phyloP scores from a whole-genome alignment of 23 tunicate genomes.

The Oikopleura dioica region DNA sequence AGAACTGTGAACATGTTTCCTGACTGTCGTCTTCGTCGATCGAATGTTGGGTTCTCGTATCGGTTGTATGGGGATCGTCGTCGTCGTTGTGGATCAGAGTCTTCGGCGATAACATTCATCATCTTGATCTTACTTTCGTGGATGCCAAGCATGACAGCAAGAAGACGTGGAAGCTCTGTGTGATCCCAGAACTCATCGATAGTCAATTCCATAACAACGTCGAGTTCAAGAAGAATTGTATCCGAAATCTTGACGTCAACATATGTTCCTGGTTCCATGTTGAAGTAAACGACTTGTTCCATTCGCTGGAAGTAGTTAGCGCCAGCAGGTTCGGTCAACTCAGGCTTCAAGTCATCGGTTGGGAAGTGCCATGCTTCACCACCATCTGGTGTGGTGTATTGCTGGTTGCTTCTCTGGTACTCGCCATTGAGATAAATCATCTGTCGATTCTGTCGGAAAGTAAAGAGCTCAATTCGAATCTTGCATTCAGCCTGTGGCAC shows the following conservation, averaged over 20 bases:
- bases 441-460: conserved; percentile 8
- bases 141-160: conserved; percentile 4
- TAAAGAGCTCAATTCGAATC: not conserved
- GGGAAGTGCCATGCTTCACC: conserved; percentile 3
- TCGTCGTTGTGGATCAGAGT: not conserved
- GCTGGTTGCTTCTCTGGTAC: not conserved
- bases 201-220: conserved; percentile 3
- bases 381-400: not conserved
- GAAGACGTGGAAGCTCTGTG: not conserved
- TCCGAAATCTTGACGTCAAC: conserved; percentile 6
- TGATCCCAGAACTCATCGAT: not conserved
- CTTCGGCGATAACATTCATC: conserved; percentile 10
- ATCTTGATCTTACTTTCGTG: not conserved
- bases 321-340: not conserved
- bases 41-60: not conserved
- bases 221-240: not conserved
- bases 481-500: not conserved
- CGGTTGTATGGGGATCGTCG: not conserved
- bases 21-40: not conserved
- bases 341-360: not conserved
- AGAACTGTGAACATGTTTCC: not conserved
- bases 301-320: conserved; percentile 3
- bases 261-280: not conserved
- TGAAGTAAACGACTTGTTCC: conserved; percentile 12
- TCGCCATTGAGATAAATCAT: not conserved